phyloP scores from a whole-genome alignment of 2,888 invertebrate genomes.

The Meganola albula region DNA sequence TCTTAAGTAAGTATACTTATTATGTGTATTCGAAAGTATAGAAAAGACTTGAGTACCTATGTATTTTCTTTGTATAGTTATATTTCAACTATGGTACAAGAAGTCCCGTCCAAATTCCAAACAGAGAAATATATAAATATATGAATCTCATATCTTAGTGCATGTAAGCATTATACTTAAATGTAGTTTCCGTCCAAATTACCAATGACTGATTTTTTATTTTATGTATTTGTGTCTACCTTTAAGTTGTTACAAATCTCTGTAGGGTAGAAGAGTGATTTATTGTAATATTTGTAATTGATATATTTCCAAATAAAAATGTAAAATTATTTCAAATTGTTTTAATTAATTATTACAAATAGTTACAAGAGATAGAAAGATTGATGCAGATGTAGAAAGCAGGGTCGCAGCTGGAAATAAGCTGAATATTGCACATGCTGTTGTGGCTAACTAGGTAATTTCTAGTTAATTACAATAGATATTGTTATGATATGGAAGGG shows the following conservation, averaged over 20 bases:
- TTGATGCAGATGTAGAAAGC: too few relatives aligned
- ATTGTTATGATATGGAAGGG: too few relatives aligned
- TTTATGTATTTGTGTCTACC: constrained; percentile 45
- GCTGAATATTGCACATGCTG: too few relatives aligned
- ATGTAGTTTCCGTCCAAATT: constrained; percentile 76
- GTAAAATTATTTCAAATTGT: constrained; percentile 12
- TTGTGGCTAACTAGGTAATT: too few relatives aligned
- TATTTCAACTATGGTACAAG: constrained; percentile 36
- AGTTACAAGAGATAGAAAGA: too few relatives aligned
- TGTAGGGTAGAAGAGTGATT: constrained; percentile 45
- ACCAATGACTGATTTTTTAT: constrained; percentile 67
- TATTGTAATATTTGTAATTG: constrained; percentile 54
- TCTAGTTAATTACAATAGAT: too few relatives aligned
- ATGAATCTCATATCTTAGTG: constrained; percentile 42
- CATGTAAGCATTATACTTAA: constrained; percentile 61
- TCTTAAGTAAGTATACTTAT: too few relatives aligned
- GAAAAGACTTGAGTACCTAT: too few relatives aligned
- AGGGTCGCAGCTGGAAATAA: too few relatives aligned
- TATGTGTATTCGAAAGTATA: too few relatives aligned
- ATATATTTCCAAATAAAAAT: constrained; percentile 67
- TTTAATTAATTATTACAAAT: too few relatives aligned
- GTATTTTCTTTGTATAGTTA: constrained; percentile 19
- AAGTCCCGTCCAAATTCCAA: constrained; percentile 44
- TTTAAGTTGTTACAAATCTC: constrained; percentile 53
- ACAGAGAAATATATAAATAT: constrained; percentile 15